Evolutionary conservation across 1,140 invertebrate genomes (phyloP).

Genomic region (Drosophila tani): DNA sequence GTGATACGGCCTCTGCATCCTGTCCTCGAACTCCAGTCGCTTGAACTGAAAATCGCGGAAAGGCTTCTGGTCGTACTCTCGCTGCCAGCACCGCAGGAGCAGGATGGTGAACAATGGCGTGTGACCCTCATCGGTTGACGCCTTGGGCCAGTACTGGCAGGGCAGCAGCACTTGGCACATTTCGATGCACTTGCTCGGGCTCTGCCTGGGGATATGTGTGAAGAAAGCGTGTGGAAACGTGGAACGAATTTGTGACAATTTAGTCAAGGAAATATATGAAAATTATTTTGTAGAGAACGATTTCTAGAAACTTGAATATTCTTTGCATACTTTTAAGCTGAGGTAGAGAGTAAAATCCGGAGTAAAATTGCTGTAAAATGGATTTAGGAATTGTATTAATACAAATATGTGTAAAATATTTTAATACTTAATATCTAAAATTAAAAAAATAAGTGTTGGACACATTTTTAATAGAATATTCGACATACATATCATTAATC

Average conservation of each 20-base stretch:
- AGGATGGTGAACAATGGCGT: constrained; percentile 36
- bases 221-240: neutral
- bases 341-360: neutral
- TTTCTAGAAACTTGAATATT: neutral
- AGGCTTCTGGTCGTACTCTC: constrained; percentile 77
- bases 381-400: too few relatives aligned
- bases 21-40: constrained; percentile 63
- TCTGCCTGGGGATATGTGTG: too few relatives aligned
- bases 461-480: too few relatives aligned
- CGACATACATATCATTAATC: too few relatives aligned
- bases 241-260: constrained; percentile 34
- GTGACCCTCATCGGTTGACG: neutral
- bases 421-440: too few relatives aligned
- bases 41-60: constrained; percentile 64
- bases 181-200: neutral
- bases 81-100: constrained; percentile 74
- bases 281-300: neutral
- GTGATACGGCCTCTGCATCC: constrained; percentile 60
- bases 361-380: neutral
- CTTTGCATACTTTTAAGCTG: constrained; percentile 27
- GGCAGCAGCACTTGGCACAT: constrained; percentile 59
- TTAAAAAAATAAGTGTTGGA: too few relatives aligned
- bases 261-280: neutral
- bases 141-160: constrained; percentile 28
- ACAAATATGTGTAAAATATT: too few relatives aligned